phyloP scores from a whole-genome alignment of 2,888 invertebrate genomes.

The Gandaritis pyraliata region DNA sequence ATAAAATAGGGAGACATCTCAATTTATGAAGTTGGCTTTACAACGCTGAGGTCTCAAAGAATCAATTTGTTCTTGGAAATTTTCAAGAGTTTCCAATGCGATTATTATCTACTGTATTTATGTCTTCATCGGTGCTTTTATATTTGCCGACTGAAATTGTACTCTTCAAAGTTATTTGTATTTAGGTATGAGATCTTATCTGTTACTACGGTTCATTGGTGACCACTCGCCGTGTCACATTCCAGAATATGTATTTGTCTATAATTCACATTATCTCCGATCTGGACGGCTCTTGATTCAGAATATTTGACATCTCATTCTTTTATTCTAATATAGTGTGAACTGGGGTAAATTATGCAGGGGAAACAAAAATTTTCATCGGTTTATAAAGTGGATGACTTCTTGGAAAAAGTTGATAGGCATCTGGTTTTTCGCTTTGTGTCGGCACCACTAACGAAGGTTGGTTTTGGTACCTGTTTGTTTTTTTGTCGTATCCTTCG shows the following conservation, averaged over 20 bases:
- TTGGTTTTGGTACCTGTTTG: conserved; percentile 67
- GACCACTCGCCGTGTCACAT: conserved; percentile 65
- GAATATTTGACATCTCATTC: conserved; percentile 74
- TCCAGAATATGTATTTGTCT: conserved; percentile 70
- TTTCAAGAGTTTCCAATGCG: conserved; percentile 49
- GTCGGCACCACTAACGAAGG: conserved; percentile 78
- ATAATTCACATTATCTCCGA: conserved; percentile 69
- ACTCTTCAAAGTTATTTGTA: conserved; percentile 19
- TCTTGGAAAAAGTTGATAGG: conserved; percentile 75
- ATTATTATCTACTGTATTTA: conserved; percentile 52
- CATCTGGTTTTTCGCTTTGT: conserved; percentile 75
- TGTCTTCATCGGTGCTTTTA: conserved; percentile 59
- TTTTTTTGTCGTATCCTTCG: conserved; percentile 59
- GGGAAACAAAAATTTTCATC: conserved; percentile 67
- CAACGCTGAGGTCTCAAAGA: conserved; percentile 37
- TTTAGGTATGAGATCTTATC: conserved; percentile 52
- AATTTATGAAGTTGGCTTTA: conserved; percentile 68
- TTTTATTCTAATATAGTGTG: conserved; percentile 66
- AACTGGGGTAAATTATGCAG: conserved; percentile 75
- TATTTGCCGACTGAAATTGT: conserved; percentile 48
- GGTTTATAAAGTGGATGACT: conserved; percentile 63
- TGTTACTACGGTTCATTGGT: conserved; percentile 67
- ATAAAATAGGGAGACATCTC: conserved; percentile 76
- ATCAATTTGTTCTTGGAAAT: conserved; percentile 47
- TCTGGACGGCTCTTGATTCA: conserved; percentile 61